Percentiles rank a stretch among this genome's conserved stretches.
These are phyloP conservation scores for Gymnarchus niloticus DNA, from an alignment of 2,113 vertebrate species.

Conservation along the genomic window DNA sequence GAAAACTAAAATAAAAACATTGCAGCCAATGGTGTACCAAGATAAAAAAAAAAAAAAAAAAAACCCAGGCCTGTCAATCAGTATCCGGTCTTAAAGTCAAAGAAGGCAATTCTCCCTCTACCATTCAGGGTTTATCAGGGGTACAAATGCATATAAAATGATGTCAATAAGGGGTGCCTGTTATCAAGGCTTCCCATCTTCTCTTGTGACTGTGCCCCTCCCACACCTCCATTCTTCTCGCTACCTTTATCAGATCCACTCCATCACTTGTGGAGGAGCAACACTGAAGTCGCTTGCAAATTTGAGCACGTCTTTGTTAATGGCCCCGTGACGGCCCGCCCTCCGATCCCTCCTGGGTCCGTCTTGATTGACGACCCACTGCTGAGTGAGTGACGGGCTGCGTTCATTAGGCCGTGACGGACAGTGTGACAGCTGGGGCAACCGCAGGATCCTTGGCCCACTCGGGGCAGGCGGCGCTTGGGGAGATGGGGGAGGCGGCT, in stretches of 20 bases:
- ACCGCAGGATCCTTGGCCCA: background rate
- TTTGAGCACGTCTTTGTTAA: constrained; percentile 65
- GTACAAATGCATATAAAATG: constrained; percentile 54
- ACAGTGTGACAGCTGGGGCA: constrained; percentile 50
- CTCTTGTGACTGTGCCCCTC: constrained; percentile 37
- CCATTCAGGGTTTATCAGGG: constrained; percentile 59
- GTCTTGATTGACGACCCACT: constrained; percentile 64
- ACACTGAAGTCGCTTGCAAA: constrained; percentile 59
- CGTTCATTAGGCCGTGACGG: constrained; percentile 51
- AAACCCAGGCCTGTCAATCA: constrained; percentile 1
- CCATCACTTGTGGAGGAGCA: constrained; percentile 61
- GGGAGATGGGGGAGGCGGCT: constrained; percentile 23
- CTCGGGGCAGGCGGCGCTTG: background rate
- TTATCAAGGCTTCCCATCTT: constrained; percentile 64
- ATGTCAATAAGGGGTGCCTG: constrained; percentile 63
- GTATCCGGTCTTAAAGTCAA: background rate
- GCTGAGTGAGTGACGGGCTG: constrained; percentile 67
- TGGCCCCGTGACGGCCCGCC: constrained; percentile 42
- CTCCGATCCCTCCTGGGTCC: constrained; percentile 54
- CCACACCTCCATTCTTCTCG: constrained; percentile 50
- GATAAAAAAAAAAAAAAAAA: background rate
- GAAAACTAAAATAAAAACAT: background rate
- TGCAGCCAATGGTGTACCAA: background rate
- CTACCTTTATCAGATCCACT: constrained; percentile 66
- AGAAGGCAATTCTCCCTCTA: constrained; percentile 28